A percentile compares a stretch with the other conserved stretches of the same genome.
Conservation (phyloP, 2,888 invertebrate species). For the Ectemnius continuus region DNA sequence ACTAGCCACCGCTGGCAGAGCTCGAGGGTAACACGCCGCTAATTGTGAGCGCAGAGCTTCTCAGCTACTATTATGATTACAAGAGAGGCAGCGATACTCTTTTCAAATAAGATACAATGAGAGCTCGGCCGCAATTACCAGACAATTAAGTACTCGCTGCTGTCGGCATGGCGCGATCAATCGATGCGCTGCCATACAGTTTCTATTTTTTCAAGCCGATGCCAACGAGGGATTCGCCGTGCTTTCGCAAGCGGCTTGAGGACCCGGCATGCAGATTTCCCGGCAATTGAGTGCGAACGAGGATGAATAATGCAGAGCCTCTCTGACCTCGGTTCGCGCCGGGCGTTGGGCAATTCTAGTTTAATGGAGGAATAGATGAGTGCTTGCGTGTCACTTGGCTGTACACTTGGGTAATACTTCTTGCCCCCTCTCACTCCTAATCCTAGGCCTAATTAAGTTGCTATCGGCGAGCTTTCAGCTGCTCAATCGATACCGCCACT, state of each 20-base stretch:
- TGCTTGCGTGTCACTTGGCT: neutral
- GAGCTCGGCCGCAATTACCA: neutral
- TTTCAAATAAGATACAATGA: too few species aligned
- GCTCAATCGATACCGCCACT: too few species aligned
- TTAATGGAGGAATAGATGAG: constrained; percentile 3
- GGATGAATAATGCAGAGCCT: constrained; percentile 2
- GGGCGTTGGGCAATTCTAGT: neutral
- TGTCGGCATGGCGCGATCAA: neutral
- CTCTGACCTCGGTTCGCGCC: neutral
- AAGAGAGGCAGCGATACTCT: constrained; percentile 24
- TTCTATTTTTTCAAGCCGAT: neutral
- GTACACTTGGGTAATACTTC: neutral
- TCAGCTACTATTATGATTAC: constrained; percentile 37
- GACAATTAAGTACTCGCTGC: neutral
- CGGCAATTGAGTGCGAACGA: neutral
- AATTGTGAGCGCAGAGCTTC: constrained; percentile 55
- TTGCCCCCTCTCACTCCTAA: too few species aligned
- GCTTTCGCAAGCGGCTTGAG: neutral
- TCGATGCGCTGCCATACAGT: neutral
- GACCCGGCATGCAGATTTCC: constrained; percentile 1
- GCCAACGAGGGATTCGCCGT: neutral
- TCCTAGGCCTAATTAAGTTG: too few species aligned
- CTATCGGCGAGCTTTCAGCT: too few species aligned
- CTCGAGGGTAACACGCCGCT: constrained; percentile 42
- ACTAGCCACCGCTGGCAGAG: neutral